A percentile compares a stretch with the other conserved stretches of the same genome.
Conservation (phyloP, 2,888 invertebrate genomes). For the Scotopteryx bipunctaria region DNA sequence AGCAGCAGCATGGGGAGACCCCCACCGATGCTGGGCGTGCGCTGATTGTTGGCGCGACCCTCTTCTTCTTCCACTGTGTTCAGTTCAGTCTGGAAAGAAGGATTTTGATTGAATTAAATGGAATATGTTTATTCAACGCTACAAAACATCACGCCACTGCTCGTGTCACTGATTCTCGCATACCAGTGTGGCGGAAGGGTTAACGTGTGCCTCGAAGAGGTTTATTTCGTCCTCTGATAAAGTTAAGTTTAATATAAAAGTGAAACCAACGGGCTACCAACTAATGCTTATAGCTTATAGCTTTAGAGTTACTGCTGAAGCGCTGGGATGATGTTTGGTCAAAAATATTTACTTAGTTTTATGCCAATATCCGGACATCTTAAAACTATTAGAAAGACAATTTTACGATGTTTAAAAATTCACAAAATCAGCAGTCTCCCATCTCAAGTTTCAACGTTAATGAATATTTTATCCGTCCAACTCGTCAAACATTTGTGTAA, state of each 20-base stretch:
- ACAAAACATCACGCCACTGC: no score
- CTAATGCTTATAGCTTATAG: no score
- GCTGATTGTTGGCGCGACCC: constrained; percentile 49
- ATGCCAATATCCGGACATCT: neutral
- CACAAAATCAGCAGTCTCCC: constrained; percentile 15
- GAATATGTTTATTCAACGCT: no score
- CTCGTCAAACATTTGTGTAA: constrained; percentile 11
- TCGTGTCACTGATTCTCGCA: no score
- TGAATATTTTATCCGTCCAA: constrained; percentile 17
- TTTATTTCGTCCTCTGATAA: no score
- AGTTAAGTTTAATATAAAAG: no score
- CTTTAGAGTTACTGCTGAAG: no score
- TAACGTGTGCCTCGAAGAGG: no score
- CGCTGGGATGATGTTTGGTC: no score
- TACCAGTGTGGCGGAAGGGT: no score
- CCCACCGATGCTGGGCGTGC: constrained; percentile 87
- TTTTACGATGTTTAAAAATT: neutral
- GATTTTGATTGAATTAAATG: no score
- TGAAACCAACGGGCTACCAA: no score
- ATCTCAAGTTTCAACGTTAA: constrained; percentile 13
- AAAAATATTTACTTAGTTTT: neutral
- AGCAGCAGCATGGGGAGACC: constrained; percentile 88
- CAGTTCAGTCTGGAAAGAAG: constrained; percentile 63
- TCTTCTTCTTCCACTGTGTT: constrained; percentile 78
- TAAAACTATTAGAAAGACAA: neutral